Evolutionary conservation across 92 coral and sea anemone genomes (phyloP).

Genomic region (Micromussa lordhowensis): DNA sequence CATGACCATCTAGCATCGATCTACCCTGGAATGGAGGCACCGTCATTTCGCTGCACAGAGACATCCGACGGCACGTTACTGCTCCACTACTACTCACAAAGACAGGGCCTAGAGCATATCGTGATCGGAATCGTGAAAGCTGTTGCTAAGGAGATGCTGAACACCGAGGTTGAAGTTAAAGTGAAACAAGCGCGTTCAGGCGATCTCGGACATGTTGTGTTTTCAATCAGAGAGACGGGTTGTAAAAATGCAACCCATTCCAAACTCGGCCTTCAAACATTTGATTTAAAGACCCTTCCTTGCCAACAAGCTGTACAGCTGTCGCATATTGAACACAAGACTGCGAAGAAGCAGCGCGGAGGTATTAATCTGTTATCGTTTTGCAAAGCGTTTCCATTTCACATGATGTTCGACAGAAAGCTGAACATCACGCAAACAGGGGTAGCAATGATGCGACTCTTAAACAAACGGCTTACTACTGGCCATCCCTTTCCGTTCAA

Average conservation of each 20-base stretch:
- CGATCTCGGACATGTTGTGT: slow-evolving; percentile 80
- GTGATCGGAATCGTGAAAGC: slow-evolving; percentile 99
- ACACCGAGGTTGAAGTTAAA: slow-evolving; percentile 76
- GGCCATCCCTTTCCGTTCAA: slow-evolving; percentile 70
- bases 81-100: slow-evolving; percentile 89
- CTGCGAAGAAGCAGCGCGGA: slow-evolving; percentile 20
- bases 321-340: background rate
- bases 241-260: slow-evolving; percentile 72
- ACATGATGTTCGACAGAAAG: slow-evolving; percentile 90
- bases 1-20: slow-evolving; percentile 97
- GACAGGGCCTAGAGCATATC: slow-evolving; percentile 89
- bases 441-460: slow-evolving; percentile 81
- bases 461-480: slow-evolving; percentile 62
- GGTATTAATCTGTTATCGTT: slow-evolving; percentile 85
- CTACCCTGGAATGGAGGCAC: slow-evolving; percentile 99
- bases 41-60: slow-evolving; percentile 97
- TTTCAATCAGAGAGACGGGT: slow-evolving; percentile 85
- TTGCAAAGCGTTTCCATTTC: slow-evolving; percentile 98
- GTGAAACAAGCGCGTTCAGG: slow-evolving; percentile 73
- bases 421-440: slow-evolving; percentile 92
- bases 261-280: slow-evolving; percentile 90
- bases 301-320: background rate
- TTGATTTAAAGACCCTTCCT: slow-evolving; percentile 33
- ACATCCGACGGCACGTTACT: slow-evolving; percentile 85
- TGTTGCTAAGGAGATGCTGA: slow-evolving; percentile 84